A percentile compares a stretch with the other conserved stretches of the same genome.
Conservation (phyloP, 2,113 vertebrate species). For the Martes martes region DNA sequence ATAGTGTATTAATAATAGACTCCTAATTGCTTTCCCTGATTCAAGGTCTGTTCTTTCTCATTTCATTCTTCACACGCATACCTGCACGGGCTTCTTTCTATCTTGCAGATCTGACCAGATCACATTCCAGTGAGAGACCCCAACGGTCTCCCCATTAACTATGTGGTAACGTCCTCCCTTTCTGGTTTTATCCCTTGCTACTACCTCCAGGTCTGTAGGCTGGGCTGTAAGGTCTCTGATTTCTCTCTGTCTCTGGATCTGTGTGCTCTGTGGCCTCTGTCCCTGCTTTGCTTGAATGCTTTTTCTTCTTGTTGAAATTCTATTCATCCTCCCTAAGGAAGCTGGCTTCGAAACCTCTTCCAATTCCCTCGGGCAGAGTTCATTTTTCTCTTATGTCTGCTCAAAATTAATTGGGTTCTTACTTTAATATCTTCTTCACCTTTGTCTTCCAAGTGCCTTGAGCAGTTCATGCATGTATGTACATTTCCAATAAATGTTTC, state of each 20-base stretch:
- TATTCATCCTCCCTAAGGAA: neutral
- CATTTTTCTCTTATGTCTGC: neutral
- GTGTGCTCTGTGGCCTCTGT: neutral
- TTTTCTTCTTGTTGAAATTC: neutral
- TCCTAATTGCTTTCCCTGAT: neutral
- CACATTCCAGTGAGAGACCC: neutral
- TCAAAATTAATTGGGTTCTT: neutral
- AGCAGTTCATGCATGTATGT: neutral
- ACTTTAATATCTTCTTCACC: neutral
- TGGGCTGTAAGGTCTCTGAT: neutral
- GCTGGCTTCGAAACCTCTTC: neutral
- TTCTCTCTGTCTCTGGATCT: neutral
- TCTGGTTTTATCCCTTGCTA: neutral
- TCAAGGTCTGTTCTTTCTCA: neutral
- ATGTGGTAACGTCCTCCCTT: too few species aligned
- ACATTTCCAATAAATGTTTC: neutral
- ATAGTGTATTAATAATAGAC: too few species aligned
- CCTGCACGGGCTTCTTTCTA: neutral
- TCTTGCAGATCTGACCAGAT: neutral
- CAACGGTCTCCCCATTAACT: fast-evolving
- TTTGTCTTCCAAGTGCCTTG: neutral
- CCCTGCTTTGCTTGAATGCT: neutral
- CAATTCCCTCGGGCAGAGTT: neutral
- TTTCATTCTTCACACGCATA: neutral
- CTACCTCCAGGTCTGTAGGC: too few species aligned